These are phyloP conservation scores for Pagrus major DNA, from an alignment of 2,113 vertebrate genomes.

Conservation along the genomic window DNA sequence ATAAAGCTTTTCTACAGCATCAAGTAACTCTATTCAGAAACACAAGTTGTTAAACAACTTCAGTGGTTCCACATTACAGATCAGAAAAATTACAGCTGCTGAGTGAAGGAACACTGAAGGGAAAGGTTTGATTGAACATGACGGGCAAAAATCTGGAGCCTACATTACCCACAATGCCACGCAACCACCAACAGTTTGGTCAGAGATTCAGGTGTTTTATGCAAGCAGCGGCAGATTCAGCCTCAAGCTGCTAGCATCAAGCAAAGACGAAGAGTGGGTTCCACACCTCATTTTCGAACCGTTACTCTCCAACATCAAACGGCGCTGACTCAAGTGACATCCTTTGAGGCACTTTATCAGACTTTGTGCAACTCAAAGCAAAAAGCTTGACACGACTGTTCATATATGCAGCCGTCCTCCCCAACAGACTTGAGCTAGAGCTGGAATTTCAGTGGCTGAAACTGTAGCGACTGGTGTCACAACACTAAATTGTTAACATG, in stretches of 20 bases:
- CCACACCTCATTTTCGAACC: neutral
- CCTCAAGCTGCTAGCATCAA: neutral
- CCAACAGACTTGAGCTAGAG: neutral
- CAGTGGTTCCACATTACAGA: neutral
- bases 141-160: neutral
- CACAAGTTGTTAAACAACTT: neutral
- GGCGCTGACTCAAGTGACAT: neutral
- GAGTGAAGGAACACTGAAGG: neutral
- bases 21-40: slow-evolving; percentile 2
- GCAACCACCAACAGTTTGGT: neutral
- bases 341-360: neutral
- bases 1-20: slow-evolving; percentile 40
- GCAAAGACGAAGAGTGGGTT: neutral
- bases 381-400: too few species aligned
- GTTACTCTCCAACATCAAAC: neutral
- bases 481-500: neutral
- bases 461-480: neutral
- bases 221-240: neutral
- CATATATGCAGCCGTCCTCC: neutral
- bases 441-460: neutral
- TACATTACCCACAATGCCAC: neutral
- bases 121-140: too few species aligned
- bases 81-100: neutral
- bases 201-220: neutral
- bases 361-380: neutral